These are phyloP conservation scores for Australoheros scitulus DNA, from an alignment of 2,113 vertebrate genomes.

Conservation along the genomic window DNA sequence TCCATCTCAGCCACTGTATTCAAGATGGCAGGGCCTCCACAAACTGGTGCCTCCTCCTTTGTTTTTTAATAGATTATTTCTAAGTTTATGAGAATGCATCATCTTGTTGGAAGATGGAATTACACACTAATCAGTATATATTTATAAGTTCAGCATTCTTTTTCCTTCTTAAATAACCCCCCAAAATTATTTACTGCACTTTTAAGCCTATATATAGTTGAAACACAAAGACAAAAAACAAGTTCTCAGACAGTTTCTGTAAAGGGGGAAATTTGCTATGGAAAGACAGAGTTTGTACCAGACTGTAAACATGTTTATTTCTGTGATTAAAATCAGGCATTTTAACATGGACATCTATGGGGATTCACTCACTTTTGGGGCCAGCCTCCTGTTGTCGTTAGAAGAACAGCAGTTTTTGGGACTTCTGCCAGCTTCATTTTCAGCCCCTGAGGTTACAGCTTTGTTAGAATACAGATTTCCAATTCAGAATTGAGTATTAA, in stretches of 20 bases:
- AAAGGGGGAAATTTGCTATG: neutral
- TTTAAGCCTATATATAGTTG: neutral
- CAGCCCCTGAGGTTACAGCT: neutral
- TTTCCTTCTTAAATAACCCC: too few relatives aligned
- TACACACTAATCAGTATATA: too few relatives aligned
- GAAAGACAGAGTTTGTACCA: neutral
- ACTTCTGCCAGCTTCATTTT: neutral
- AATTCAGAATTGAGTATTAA: neutral
- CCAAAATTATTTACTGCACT: too few relatives aligned
- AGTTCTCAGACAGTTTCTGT: neutral
- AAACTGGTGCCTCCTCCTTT: too few relatives aligned
- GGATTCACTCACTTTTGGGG: neutral
- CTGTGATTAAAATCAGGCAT: neutral
- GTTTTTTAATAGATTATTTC: too few relatives aligned
- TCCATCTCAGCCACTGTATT: too few relatives aligned
- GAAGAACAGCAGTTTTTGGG: neutral
- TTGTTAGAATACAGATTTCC: neutral
- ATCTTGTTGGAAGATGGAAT: too few relatives aligned
- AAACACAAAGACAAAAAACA: rapidly evolving
- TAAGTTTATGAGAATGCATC: too few relatives aligned
- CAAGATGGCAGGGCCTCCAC: too few relatives aligned
- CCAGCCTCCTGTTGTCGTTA: neutral
- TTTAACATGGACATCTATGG: neutral
- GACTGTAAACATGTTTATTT: neutral
- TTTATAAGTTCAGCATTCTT: too few relatives aligned